Evolutionary conservation across 2,797 vertebrate genomes (phyloP).

Genomic region (Syngnathus rostellatus): DNA sequence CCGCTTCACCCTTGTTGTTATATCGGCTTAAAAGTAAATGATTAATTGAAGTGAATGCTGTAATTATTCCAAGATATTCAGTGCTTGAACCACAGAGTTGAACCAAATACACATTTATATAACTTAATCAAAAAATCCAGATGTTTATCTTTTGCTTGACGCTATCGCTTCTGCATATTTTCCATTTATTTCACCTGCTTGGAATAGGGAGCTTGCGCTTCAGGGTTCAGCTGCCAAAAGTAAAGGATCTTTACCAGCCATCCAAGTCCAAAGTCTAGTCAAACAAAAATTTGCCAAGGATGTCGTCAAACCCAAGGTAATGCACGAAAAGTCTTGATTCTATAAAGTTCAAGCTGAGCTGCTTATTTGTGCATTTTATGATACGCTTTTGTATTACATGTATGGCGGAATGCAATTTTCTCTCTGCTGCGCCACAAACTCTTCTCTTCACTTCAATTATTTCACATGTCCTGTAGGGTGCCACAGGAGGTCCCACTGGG

Average conservation of each 20-base stretch:
- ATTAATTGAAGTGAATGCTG: slow-evolving; percentile 42
- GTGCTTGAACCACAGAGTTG: slow-evolving; percentile 39
- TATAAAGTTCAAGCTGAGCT: background rate
- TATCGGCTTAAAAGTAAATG: slow-evolving; percentile 59
- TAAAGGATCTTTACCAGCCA: slow-evolving; percentile 30
- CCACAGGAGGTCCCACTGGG: background rate
- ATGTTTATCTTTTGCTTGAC: background rate
- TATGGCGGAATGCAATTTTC: background rate
- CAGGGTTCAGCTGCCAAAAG: slow-evolving; percentile 36
- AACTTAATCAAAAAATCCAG: background rate
- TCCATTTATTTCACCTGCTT: background rate
- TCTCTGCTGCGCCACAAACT: background rate
- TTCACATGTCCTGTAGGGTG: background rate
- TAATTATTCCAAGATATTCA: slow-evolving; percentile 23
- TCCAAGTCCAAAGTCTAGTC: background rate
- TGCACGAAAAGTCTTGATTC: background rate
- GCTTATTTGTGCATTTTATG: background rate
- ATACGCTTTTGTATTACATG: background rate
- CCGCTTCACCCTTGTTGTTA: slow-evolving; percentile 45
- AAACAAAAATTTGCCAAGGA: slow-evolving; percentile 26
- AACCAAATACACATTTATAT: slow-evolving; percentile 21
- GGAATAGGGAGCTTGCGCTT: slow-evolving; percentile 37
- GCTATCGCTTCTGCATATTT: background rate
- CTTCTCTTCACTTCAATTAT: background rate
- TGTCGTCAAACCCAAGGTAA: slow-evolving; percentile 42